Evolutionary conservation across 2,797 vertebrate genomes (phyloP), one percentile per base, ranked within the genome.

Genomic region (Bucorvus abyssinicus): DNA sequence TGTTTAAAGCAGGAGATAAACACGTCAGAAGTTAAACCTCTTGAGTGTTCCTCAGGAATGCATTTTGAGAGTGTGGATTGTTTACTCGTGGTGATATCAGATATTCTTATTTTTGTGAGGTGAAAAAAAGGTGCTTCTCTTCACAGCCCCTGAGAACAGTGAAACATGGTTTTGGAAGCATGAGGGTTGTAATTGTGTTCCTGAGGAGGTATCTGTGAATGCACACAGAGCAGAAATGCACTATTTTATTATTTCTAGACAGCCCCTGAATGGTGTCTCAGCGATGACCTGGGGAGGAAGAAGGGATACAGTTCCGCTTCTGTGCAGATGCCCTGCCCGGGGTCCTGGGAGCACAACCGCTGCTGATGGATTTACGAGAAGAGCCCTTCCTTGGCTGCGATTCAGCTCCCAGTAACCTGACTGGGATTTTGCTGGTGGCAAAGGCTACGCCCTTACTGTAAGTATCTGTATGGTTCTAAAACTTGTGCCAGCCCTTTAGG

Each of bases 211-310:
- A 4, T 44, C 38, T 19, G 10, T 65, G 68, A 40, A 55, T 6
- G 21, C 12, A 38, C 9, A 4, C 15, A 10, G 15, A 38, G 36
- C 20, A 76, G 68, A 61, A 53, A 14, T 17, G 20, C 4, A 22
- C 0, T 32, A 14, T 19, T 52, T 24, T 36, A 18, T 21, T 5
- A 23, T 71, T 74, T 70, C n/a, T 36, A 36, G 56, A 22, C 36
- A 56, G 36, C 32, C 47, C 55, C 12, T 38, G 18, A 87, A 11
- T 50, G 17, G 1, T 2, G 0, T 27, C 32, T 74, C 49, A 44
- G 36, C 0, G 0, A 7, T 12, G 30, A 44, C 23, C 34, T 47
- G 0, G 0, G 0, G 12, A 87, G 22, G 14, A 61, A 20, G 76
- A 44, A 55, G 45, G 40, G 38, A 2, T 36, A 12, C 2, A 9